Evolutionary conservation across 2,113 vertebrate species (phyloP).

Genomic region (Aspidoscelis tigris): DNA sequence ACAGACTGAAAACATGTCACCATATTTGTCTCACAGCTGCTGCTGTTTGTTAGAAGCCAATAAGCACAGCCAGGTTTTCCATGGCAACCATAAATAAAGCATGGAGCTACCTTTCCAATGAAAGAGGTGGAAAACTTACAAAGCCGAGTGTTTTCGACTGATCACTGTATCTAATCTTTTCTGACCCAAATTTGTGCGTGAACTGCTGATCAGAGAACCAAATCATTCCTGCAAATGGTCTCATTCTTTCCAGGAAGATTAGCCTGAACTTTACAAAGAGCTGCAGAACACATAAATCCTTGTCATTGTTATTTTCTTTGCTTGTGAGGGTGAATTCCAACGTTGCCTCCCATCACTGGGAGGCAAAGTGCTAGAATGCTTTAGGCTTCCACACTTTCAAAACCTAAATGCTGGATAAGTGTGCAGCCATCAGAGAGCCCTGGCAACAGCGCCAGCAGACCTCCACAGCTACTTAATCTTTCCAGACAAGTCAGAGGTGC

Average conservation of each 20-base stretch:
- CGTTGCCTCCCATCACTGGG: too few relatives aligned
- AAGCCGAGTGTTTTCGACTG: too few relatives aligned
- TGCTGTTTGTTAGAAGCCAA: conserved; percentile 67
- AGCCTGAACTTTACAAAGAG: conserved; percentile 56
- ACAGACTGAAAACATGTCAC: conserved; percentile 61
- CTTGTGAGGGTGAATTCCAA: too few relatives aligned
- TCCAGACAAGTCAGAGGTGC: too few relatives aligned
- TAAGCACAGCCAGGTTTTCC: conserved; percentile 70
- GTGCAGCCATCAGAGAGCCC: too few relatives aligned
- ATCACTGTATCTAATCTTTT: too few relatives aligned
- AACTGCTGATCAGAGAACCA: conserved; percentile 34
- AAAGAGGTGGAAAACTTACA: conserved; percentile 37
- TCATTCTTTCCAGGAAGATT: conserved; percentile 52
- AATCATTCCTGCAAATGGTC: conserved; percentile 43
- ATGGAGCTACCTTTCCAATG: conserved; percentile 33
- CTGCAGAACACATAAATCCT: conserved; percentile 19
- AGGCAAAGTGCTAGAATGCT: too few relatives aligned
- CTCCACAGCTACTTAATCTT: too few relatives aligned
- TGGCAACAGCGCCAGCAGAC: too few relatives aligned
- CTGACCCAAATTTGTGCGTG: background rate
- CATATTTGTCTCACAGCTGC: conserved; percentile 78
- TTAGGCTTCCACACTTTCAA: too few relatives aligned
- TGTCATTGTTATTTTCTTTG: too few relatives aligned
- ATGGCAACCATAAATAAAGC: conserved; percentile 73
- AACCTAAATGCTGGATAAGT: too few relatives aligned